Conservation (phyloP, 2,888 invertebrate species). For the Brassicogethes aeneus region DNA sequence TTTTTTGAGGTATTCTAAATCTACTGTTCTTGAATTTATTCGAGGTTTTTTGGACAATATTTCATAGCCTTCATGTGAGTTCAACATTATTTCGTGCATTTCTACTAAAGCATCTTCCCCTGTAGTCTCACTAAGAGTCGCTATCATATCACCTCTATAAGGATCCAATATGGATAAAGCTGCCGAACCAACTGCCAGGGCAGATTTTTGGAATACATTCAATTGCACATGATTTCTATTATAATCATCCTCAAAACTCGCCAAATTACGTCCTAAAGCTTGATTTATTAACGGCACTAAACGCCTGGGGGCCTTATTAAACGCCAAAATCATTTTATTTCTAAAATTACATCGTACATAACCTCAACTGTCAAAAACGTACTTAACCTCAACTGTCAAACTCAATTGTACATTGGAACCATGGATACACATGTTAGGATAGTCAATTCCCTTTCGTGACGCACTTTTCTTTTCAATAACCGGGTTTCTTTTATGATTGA, state of each 20-base stretch:
- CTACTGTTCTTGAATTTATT: constrained; percentile 75
- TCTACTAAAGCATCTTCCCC: constrained; percentile 57
- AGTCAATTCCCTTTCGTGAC: too few relatives aligned
- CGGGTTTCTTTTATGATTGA: too few relatives aligned
- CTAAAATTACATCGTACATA: too few relatives aligned
- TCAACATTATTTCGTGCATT: constrained; percentile 68
- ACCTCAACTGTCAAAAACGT: too few relatives aligned
- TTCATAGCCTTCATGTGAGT: constrained; percentile 64
- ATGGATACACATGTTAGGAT: too few relatives aligned
- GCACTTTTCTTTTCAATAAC: too few relatives aligned
- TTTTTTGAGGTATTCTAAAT: constrained; percentile 58
- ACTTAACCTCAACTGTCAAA: too few relatives aligned
- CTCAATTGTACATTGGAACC: too few relatives aligned
- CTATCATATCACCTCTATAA: constrained; percentile 82
- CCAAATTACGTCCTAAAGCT: too few relatives aligned
- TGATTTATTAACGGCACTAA: too few relatives aligned
- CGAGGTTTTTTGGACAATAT: constrained; percentile 74
- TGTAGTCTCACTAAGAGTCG: constrained; percentile 88
- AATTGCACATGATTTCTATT: constrained; percentile 54
- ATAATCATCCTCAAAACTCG: constrained; percentile 52
- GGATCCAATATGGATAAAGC: constrained; percentile 75
- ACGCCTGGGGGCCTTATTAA: too few relatives aligned
- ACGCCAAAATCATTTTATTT: too few relatives aligned
- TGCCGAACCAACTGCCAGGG: constrained; percentile 84
- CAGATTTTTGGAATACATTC: constrained; percentile 61